phyloP scores from a whole-genome alignment of 92 coral and sea anemone species.

The Porites cylindrica region DNA sequence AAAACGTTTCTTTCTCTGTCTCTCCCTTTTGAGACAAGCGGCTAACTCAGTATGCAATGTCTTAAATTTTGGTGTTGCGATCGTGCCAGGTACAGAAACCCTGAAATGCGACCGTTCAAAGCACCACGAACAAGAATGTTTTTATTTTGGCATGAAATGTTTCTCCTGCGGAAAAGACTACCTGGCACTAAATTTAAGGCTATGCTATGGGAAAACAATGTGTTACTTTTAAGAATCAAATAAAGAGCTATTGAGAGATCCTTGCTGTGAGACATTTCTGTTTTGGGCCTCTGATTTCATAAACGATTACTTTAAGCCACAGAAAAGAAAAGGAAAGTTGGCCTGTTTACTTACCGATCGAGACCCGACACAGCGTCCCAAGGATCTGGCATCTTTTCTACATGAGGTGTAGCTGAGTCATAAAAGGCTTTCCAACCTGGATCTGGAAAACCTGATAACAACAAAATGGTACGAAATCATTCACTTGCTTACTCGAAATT shows the following conservation, averaged over 20 bases:
- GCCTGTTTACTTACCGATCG: slow-evolving; percentile 74
- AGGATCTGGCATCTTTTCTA: slow-evolving; percentile 91
- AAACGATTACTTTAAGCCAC: no score
- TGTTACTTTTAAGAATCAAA: neutral
- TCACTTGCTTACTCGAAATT: neutral
- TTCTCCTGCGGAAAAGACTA: no score
- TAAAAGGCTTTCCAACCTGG: slow-evolving; percentile 96
- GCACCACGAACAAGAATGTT: no score
- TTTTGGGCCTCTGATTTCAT: no score
- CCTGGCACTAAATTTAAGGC: no score
- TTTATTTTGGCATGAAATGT: no score
- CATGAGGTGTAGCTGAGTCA: slow-evolving; percentile 93
- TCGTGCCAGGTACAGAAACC: neutral
- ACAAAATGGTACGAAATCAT: neutral
- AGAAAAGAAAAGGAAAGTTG: no score
- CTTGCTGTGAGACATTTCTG: no score
- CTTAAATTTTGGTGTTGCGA: neutral
- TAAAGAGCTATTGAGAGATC: no score
- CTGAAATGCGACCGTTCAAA: neutral
- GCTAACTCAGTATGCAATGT: neutral
- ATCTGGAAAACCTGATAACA: slow-evolving; percentile 70
- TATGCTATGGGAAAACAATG: no score
- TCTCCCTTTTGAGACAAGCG: neutral
- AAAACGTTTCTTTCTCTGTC: no score
- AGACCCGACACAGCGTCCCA: slow-evolving; percentile 96